Evolutionary conservation across 2,888 invertebrate species (phyloP), one percentile per base, ranked within the genome.

Genomic region (Flabesymbios commensalis): DNA sequence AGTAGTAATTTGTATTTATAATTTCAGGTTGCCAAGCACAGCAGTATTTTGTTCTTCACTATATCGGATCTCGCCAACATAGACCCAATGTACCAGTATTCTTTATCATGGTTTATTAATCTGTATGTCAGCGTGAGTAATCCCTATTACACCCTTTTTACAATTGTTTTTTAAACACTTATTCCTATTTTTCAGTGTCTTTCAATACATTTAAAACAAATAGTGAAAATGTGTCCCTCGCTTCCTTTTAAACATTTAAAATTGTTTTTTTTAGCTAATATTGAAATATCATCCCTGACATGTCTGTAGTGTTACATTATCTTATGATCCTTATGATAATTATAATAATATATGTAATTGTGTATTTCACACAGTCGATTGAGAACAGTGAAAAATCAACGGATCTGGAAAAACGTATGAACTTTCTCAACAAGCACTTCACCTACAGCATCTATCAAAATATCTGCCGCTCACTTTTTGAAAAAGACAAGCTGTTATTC

Each of bases 21-120:
- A n/a, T 56, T 43, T 45, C 70, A 80, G 79, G 79, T 81, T 24
- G 81, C 82, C 7, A 75, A 75, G 52, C 81, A 82, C 72, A 76
- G 81, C 59, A 80, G 80, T 0, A 88, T 92, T 59, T 85, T 96
- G 51, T 96, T 94, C 86, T 95, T 95, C 84, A 93, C 93, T 75
- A 92, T 95, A 64, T 90, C 91, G 0, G 93, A 95, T 75, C 81
- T 96, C 77, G 89, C 90, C 0, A 90, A 89, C 74, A 91, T 96
- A 61, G 93, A 95, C 77, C 93, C 94, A 0, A 95, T 95, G 94
- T 95, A 96, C 80, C 94, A 94, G 81, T 95, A 94, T 76, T 94
- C 94, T 0, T 84, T 95, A 57, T 87, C 92, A 75, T 94, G 94
- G 94, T 95, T 94, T 81, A 89, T 94, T 70, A 90, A 92, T 81